Base-by-base conservation (phyloP, 2,797 vertebrate species). In the Bradypodion ventrale region DNA sequence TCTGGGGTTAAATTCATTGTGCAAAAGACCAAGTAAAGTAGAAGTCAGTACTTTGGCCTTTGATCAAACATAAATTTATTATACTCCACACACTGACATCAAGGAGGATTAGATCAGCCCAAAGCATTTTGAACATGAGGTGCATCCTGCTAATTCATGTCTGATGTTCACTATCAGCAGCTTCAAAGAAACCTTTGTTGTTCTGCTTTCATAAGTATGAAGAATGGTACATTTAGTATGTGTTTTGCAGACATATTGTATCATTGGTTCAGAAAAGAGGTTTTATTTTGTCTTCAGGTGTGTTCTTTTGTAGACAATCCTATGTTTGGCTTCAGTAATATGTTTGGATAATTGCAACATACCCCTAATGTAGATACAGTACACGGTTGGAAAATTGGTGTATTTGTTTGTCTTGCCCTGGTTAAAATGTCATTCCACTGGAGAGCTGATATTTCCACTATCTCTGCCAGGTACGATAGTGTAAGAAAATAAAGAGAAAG, bases 371-470 rank as follows among this genome's bases (percentile, higher is more conserved):
- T 9, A 73, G 44, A 44, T 66, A 25, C 21, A 15, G 44, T 66
- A 25, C 21, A 15, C 1, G 7, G 27, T 35, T 65, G 23, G n/a
- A 27, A 74, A 74, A 21, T 16, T 66, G 63, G 29, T 15, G 4
- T 12, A 69, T 2, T 59, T 80, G 1, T 69, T 80, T 80, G 15
- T 56, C 66, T 42, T 52, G 25, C 49, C 15, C 65, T 32, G 19
- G 63, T 7, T 21, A 72, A 37, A 72, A n/a, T 86, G 68, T 79
- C 78, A 44, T 74, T 75, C 80, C 70, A 35, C 63, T 52, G 56
- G 75, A 21, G 25, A 8, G 60, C 73, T 78, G 84, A 65, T 69
- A 42, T 83, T 82, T 73, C 29, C 86, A 19, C 83, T 37, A 83
- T 82, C 35, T 74, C 25, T 60, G 59, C 29, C 84, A 3, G 29